Base-by-base conservation (phyloP, 2,797 vertebrate genomes). In the Mycteria americana region DNA sequence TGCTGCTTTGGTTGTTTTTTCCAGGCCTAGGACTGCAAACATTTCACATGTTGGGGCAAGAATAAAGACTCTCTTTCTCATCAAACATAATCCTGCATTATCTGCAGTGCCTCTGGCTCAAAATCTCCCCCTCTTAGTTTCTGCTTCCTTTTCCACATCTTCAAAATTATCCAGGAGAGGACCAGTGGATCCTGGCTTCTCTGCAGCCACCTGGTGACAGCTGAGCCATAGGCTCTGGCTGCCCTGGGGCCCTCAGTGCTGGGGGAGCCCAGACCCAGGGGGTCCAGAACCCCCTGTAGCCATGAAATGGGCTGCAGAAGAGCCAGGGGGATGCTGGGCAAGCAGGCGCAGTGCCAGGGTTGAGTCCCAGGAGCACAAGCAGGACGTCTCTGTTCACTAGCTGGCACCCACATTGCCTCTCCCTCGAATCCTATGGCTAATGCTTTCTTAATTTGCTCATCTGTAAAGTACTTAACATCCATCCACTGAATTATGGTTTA, bases 381-480 rank as follows among this genome's bases (percentile, higher is more conserved):
- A 51, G 64, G 16, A 16, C 0, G 1, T n/a, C 30, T 21, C 45
- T 60, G 35, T 33, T 73, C 41, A 2, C 50, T 75, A 35, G 4
- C 57, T 64, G 53, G 53, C 59, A 63, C 70, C 62, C 57, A 46
- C 33, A 0, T 18, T 43, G 57, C 35, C 43, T 81, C 65, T 75
- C 53, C 74, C 78, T 93, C 2, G 0, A 85, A 79, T 82, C 72
- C 75, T 8, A 1, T 21, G 75, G 75, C 75, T 89, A 73, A 93
- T 59, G 54, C 59, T 69, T 54, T 57, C 88, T 93, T 92, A 62
- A 89, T 91, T 89, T 93, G 75, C 67, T 93, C 92, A 53, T 79
- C 67, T 67, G 28, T 50, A 53, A 93, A 94, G 82, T 50, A 69
- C 85, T 95, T 69, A 80, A 60, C 67, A 87, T 45, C 14, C n/a